These are phyloP conservation scores for Lasioglossum malachurum DNA, from an alignment of 2,888 invertebrate species.

Conservation along the genomic window DNA sequence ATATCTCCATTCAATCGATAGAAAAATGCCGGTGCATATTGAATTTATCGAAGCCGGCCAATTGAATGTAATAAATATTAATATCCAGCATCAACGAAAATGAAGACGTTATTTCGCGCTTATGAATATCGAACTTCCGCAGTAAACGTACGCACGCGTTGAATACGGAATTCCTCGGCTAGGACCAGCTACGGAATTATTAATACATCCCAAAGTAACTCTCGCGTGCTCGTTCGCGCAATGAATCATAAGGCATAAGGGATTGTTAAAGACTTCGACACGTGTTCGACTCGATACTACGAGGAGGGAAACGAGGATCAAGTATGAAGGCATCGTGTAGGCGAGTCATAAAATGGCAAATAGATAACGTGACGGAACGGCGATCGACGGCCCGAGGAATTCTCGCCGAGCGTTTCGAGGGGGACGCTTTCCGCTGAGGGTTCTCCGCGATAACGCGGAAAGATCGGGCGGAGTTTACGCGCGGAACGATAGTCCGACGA, in stretches of 20 bases:
- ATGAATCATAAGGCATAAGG: neutral
- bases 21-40: neutral
- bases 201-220: neutral
- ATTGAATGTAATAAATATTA: neutral
- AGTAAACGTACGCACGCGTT: neutral
- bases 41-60: neutral
- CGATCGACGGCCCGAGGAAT: neutral
- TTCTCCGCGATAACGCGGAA: neutral
- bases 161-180: neutral
- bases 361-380: neutral
- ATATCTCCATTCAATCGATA: neutral
- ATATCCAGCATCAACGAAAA: neutral
- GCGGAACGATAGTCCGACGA: conserved; percentile 24
- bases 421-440: neutral
- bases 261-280: neutral
- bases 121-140: neutral
- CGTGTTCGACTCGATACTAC: neutral
- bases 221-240: neutral
- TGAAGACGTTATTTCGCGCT: neutral
- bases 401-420: neutral
- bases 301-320: neutral
- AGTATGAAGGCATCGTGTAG: neutral
- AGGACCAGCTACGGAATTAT: neutral
- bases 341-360: neutral
- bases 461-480: conserved; percentile 9